These are phyloP conservation scores for Alexandromys fortis DNA, from an alignment of 2,113 vertebrate genomes.

Conservation along the genomic window DNA sequence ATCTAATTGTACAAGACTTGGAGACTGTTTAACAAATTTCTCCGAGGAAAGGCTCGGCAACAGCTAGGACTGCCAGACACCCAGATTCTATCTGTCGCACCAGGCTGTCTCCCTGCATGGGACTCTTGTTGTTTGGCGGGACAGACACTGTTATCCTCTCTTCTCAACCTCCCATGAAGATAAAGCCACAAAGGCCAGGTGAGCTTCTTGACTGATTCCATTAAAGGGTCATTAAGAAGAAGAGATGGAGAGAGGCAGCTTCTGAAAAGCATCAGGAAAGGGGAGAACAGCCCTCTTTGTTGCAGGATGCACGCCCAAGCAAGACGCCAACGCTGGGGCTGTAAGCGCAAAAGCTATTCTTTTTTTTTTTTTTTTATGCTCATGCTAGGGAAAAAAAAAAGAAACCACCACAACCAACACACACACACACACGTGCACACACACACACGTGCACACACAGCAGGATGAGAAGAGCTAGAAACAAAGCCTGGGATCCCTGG, in stretches of 20 bases:
- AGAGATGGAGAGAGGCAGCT: slow-evolving; percentile 53
- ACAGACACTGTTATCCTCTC: slow-evolving; percentile 34
- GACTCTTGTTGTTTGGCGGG: slow-evolving; percentile 19
- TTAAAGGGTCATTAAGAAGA: slow-evolving; percentile 73
- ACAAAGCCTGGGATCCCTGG: not conserved
- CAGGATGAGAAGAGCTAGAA: not conserved
- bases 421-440: not conserved
- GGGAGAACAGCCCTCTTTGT: not conserved
- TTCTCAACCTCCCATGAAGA: slow-evolving; percentile 69
- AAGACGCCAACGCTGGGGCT: not conserved
- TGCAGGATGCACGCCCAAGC: not conserved
- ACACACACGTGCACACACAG: not conserved
- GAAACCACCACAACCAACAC: not conserved
- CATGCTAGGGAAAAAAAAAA: not conserved
- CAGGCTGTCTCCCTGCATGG: not conserved
- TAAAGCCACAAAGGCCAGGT: slow-evolving; percentile 45
- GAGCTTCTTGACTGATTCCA: slow-evolving; percentile 70
- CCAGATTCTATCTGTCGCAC: slow-evolving; percentile 77
- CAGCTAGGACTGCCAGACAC: slow-evolving; percentile 66
- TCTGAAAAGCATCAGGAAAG: not conserved
- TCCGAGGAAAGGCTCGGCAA: slow-evolving; percentile 56
- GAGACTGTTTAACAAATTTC: slow-evolving; percentile 85
- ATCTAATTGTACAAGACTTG: slow-evolving; percentile 85
- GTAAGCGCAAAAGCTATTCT: not conserved
- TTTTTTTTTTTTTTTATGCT: not conserved